A percentile compares a stretch with the other conserved stretches of the same genome.
Evolutionary conservation across 2,888 invertebrate genomes (phyloP).

Genomic region (Tryphoninae sp.): DNA sequence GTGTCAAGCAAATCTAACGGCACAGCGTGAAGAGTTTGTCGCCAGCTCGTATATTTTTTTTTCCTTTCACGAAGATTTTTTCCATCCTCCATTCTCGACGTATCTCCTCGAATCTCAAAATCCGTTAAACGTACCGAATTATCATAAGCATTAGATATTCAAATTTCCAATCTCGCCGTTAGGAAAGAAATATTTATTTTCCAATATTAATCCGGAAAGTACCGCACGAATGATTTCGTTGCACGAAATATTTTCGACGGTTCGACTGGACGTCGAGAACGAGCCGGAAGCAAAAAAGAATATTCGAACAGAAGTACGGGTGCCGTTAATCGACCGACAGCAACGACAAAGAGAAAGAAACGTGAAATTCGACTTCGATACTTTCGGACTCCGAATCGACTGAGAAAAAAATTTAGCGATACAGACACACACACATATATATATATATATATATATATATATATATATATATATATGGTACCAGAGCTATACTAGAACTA

Average conservation of each 20-base stretch:
- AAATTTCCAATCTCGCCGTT: background rate
- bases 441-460: no score
- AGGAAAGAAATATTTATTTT: background rate
- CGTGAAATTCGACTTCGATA: conserved; percentile 16
- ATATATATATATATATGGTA: no score
- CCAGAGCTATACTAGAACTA: no score
- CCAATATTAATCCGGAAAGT: background rate
- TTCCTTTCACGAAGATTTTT: background rate
- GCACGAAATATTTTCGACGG: background rate
- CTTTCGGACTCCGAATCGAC: conserved; percentile 5
- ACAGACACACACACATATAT: no score
- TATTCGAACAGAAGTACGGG: conserved; percentile 3
- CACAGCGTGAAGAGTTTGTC: conserved; percentile 45
- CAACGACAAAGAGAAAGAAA: background rate
- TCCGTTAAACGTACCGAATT: background rate
- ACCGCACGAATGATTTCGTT: background rate
- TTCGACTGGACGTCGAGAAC: background rate
- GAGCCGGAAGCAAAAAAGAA: conserved; percentile 9
- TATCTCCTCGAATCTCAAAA: background rate
- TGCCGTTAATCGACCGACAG: conserved; percentile 29
- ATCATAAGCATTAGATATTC: background rate
- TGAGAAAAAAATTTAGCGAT: background rate
- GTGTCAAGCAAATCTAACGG: conserved; percentile 53
- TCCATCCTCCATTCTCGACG: background rate
- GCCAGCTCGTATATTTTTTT: conserved; percentile 9